These are phyloP conservation scores for Notolepis coatsorum DNA, from an alignment of 2,797 vertebrate genomes.

Conservation along the genomic window DNA sequence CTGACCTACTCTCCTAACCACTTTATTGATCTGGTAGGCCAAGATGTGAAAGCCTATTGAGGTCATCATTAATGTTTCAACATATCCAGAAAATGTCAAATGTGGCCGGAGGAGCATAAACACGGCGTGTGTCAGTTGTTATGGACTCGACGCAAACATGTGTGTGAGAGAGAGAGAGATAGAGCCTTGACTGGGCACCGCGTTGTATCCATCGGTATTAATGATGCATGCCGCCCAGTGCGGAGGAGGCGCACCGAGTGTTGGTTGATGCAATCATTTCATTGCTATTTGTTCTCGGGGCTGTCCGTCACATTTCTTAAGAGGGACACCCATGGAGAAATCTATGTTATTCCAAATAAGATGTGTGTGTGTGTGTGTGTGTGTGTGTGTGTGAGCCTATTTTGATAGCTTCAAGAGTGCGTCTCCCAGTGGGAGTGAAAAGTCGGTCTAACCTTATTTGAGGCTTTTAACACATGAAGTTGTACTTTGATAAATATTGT, in stretches of 20 bases:
- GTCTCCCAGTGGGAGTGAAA: slow-evolving; percentile 40
- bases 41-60: slow-evolving; percentile 88
- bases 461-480: slow-evolving; percentile 53
- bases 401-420: slow-evolving; percentile 21
- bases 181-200: slow-evolving; percentile 69
- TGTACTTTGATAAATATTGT: slow-evolving; percentile 67
- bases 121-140: slow-evolving; percentile 77
- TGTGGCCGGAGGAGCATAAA: slow-evolving; percentile 80
- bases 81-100: slow-evolving; percentile 86
- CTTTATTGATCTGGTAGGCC: slow-evolving; percentile 86
- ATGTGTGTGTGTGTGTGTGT: too few species aligned
- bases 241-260: slow-evolving; percentile 42
- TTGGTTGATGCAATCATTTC: slow-evolving; percentile 62
- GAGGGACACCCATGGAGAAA: slow-evolving; percentile 36
- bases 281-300: slow-evolving; percentile 51
- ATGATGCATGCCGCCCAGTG: slow-evolving; percentile 61
- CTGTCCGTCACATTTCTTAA: slow-evolving; percentile 56
- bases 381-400: background rate
- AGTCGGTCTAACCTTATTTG: slow-evolving; percentile 35
- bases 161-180: background rate
- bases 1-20: slow-evolving; percentile 86
- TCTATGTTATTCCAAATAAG: slow-evolving; percentile 54
- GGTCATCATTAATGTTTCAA: slow-evolving; percentile 88
- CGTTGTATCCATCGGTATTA: slow-evolving; percentile 64
- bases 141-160: slow-evolving; percentile 74